Conservation (phyloP, 2,113 vertebrate species). For the Myotis yumanensis region DNA sequence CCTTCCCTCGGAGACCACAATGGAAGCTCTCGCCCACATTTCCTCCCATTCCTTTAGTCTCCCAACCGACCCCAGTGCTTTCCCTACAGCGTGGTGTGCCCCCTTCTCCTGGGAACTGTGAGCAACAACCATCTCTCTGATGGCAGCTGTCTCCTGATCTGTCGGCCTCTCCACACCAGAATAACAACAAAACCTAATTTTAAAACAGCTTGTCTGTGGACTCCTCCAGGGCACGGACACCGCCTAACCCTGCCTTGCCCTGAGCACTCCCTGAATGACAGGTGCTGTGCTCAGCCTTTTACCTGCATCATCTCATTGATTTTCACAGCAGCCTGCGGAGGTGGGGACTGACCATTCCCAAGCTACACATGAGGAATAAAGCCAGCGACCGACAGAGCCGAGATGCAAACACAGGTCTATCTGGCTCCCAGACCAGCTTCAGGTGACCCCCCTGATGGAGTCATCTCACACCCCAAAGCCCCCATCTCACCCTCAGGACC, state of each 20-base stretch:
- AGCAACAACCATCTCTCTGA: background rate
- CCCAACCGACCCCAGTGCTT: fast-evolving
- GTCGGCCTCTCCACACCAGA: background rate
- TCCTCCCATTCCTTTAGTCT: background rate
- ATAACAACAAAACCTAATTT: background rate
- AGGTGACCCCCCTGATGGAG: background rate
- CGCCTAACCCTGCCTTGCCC: background rate
- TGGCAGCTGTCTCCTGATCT: background rate
- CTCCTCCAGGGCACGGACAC: background rate
- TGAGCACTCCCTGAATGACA: background rate
- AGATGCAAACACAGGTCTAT: background rate
- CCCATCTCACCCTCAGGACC: background rate
- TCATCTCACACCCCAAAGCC: background rate
- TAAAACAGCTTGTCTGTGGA: background rate
- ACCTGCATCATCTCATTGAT: background rate
- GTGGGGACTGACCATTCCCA: background rate
- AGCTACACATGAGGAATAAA: background rate
- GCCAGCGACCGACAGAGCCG: background rate
- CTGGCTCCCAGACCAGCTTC: background rate
- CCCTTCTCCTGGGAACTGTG: background rate
- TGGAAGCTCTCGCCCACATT: too few species aligned
- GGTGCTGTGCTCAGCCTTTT: background rate
- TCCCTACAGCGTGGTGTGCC: fast-evolving
- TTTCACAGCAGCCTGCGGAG: background rate
- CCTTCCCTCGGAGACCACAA: background rate